Conservation (phyloP, 1,140 invertebrate genomes). For the Chrysopa pallens region DNA sequence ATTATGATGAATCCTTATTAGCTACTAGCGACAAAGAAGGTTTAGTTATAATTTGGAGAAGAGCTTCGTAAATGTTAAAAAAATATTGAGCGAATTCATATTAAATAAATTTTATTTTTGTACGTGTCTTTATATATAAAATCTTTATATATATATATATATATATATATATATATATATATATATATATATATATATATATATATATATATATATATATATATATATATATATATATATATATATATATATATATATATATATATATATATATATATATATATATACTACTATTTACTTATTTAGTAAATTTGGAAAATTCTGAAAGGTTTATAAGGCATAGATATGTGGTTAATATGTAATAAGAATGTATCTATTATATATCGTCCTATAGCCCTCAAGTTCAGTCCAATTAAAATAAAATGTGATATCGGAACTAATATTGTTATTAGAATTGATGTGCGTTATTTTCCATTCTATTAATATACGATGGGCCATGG, state of each 20-base stretch:
- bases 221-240: background rate
- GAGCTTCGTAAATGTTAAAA: conserved; percentile 18
- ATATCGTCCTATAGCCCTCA: too few relatives aligned
- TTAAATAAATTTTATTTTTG: too few relatives aligned
- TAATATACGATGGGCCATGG: too few relatives aligned
- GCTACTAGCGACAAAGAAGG: conserved; percentile 71
- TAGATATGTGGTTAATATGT: too few relatives aligned
- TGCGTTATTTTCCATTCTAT: too few relatives aligned
- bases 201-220: background rate
- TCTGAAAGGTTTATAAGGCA: too few relatives aligned
- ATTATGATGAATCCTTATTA: conserved; percentile 75
- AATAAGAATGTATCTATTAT: too few relatives aligned
- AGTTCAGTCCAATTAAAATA: too few relatives aligned
- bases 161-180: background rate
- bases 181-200: background rate
- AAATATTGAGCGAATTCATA: background rate
- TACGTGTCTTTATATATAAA: background rate
- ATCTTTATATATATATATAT: background rate
- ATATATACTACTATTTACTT: background rate
- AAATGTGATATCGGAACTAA: too few relatives aligned
- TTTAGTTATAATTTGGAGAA: conserved; percentile 72
- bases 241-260: background rate
- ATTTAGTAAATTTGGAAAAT: background rate
- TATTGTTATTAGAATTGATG: too few relatives aligned
- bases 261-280: background rate